phyloP scores from a whole-genome alignment of 2,888 invertebrate genomes.

The Acleris sparsana region DNA sequence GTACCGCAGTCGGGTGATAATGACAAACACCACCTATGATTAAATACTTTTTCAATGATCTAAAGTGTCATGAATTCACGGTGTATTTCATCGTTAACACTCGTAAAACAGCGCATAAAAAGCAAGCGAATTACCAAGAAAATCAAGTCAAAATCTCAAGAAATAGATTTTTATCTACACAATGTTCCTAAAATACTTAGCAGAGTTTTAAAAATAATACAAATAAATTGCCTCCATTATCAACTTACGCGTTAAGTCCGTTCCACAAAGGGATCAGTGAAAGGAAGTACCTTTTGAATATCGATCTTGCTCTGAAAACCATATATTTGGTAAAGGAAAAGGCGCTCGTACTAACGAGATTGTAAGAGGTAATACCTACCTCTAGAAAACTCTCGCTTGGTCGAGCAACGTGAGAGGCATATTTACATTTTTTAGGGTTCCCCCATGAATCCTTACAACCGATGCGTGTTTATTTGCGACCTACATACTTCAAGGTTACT shows the following conservation, averaged over 20 bases:
- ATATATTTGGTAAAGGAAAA: slow-evolving; percentile 36
- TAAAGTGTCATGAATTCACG: too few species aligned
- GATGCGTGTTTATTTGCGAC: slow-evolving; percentile 14
- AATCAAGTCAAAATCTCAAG: too few species aligned
- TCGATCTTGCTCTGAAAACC: slow-evolving; percentile 36
- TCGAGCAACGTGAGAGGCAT: slow-evolving; percentile 57
- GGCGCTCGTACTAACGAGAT: slow-evolving; percentile 41
- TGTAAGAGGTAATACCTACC: slow-evolving; percentile 42
- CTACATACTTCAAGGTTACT: neutral
- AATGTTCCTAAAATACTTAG: neutral
- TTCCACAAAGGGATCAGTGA: slow-evolving; percentile 28
- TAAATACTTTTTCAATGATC: too few species aligned
- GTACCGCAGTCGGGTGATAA: too few species aligned
- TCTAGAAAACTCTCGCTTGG: slow-evolving; percentile 59
- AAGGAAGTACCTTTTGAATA: slow-evolving; percentile 34
- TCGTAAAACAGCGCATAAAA: too few species aligned
- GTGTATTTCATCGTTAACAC: too few species aligned
- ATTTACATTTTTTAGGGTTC: slow-evolving; percentile 60
- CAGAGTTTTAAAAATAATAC: neutral
- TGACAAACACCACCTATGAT: too few species aligned
- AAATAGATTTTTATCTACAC: slow-evolving; percentile 41
- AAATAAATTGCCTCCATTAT: slow-evolving; percentile 27
- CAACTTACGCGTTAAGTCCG: slow-evolving; percentile 30
- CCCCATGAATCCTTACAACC: slow-evolving; percentile 27
- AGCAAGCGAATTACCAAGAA: too few species aligned